Conservation (phyloP, 2,797 vertebrate species). For the Lateolabrax maculatus region DNA sequence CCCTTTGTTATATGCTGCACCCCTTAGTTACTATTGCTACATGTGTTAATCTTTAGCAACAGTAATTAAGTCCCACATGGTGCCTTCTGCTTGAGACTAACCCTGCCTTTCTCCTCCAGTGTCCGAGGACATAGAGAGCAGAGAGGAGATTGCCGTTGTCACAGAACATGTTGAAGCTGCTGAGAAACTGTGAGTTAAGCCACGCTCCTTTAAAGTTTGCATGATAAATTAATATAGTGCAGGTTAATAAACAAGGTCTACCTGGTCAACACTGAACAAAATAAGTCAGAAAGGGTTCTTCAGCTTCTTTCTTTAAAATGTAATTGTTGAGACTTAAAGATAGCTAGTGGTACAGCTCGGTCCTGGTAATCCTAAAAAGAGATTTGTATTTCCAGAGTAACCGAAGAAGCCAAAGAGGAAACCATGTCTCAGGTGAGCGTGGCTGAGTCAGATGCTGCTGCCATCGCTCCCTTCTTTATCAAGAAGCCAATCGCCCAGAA, state of each 20-base stretch:
- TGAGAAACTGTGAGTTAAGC: slow-evolving; percentile 88
- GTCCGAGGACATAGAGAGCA: slow-evolving; percentile 93
- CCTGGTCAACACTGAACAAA: background rate
- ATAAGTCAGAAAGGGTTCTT: background rate
- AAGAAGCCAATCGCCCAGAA: slow-evolving; percentile 90
- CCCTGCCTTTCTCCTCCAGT: slow-evolving; percentile 81
- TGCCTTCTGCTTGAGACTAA: background rate
- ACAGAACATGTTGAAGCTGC: slow-evolving; percentile 77
- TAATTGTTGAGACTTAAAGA: background rate
- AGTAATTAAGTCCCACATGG: background rate
- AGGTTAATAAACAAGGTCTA: background rate
- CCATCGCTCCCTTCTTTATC: slow-evolving; percentile 90
- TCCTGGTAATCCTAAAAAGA: background rate
- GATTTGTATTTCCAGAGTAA: slow-evolving; percentile 71
- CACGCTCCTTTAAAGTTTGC: background rate
- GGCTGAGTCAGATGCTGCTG: slow-evolving; percentile 86
- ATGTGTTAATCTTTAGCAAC: too few relatives aligned
- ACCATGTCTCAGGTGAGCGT: slow-evolving; percentile 87
- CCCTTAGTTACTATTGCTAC: too few relatives aligned
- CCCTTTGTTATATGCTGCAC: background rate
- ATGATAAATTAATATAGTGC: background rate
- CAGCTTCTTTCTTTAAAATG: background rate
- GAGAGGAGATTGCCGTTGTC: slow-evolving; percentile 83
- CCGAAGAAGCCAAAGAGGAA: slow-evolving; percentile 87
- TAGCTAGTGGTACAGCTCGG: background rate